Percentiles rank a stretch among this genome's conserved stretches.
phyloP scores from a whole-genome alignment of 2,113 vertebrate species.

The Daphoenositta chrysoptera region DNA sequence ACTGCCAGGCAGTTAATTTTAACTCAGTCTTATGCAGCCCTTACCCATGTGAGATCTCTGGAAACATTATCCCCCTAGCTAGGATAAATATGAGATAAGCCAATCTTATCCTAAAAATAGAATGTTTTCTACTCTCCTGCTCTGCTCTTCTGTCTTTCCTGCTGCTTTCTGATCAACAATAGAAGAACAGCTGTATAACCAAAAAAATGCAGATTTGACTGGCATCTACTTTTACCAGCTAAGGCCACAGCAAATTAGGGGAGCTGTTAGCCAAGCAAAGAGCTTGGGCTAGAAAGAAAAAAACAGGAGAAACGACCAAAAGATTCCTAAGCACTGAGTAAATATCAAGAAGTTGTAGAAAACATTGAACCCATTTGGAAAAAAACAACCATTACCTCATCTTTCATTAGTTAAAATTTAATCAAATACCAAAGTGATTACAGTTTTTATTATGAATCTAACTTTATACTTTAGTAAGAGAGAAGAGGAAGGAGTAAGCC shows the following conservation, averaged over 20 bases:
- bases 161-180: neutral
- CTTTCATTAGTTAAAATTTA: neutral
- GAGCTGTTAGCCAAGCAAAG: neutral
- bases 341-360: neutral
- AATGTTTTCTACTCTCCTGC: neutral
- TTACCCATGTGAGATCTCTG: neutral
- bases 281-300: neutral
- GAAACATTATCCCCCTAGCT: neutral
- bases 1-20: neutral
- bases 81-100: neutral
- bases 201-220: neutral
- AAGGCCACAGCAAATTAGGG: neutral
- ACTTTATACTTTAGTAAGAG: neutral
- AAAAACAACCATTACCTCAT: neutral
- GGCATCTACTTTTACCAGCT: neutral
- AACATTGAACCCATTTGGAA: neutral
- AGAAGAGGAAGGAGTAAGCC: neutral
- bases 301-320: neutral
- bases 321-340: neutral
- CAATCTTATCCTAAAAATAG: slow-evolving; percentile 52
- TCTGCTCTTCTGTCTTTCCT: neutral
- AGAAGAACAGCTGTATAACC: neutral
- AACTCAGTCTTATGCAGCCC: neutral
- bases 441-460: neutral
- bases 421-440: neutral